A percentile compares a stretch with the other conserved stretches of the same genome.
phyloP scores from a whole-genome alignment of 2,797 vertebrate genomes.

The Pangasius larnaudii region DNA sequence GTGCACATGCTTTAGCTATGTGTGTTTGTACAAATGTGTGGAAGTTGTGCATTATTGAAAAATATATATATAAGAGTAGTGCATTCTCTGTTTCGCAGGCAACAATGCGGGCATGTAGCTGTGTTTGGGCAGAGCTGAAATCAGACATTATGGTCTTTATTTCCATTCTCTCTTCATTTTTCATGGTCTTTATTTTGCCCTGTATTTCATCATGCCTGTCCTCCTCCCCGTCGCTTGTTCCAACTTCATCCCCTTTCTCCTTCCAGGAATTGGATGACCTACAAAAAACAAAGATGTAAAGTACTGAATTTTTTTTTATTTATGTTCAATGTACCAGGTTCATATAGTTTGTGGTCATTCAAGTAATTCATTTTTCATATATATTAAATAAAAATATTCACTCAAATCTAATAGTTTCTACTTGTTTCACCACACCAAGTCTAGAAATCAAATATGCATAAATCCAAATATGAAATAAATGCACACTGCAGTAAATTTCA shows the following conservation, averaged over 20 bases:
- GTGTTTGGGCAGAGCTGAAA: constrained; percentile 82
- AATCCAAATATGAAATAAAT: neutral
- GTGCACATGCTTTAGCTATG: neutral
- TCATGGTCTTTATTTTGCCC: constrained; percentile 77
- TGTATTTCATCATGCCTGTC: constrained; percentile 70
- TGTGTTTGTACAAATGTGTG: constrained; percentile 20
- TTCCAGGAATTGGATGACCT: constrained; percentile 51
- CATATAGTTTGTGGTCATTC: neutral
- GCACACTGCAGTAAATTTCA: neutral
- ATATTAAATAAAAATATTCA: neutral
- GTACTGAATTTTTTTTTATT: neutral
- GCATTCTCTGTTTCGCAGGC: constrained; percentile 86
- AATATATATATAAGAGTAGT: constrained; percentile 15
- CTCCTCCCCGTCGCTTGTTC: constrained; percentile 61
- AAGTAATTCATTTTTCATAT: neutral
- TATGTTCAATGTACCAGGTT: neutral
- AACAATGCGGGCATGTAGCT: constrained; percentile 86
- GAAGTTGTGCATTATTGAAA: constrained; percentile 60
- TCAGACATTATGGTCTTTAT: constrained; percentile 84
- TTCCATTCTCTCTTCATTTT: constrained; percentile 82
- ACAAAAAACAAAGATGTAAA: constrained; percentile 16
- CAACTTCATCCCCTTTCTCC: constrained; percentile 46
- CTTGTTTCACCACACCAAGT: neutral
- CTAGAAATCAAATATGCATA: neutral
- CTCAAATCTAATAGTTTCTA: neutral